Percentiles rank a stretch among this genome's conserved stretches.
Conservation (phyloP, 2,113 vertebrate genomes). For the pig (Sus scrofa) region T2T-Sscrofa CM000826.6:43845001-43845500, state of each 20-base stretch:
- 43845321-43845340: not conserved
- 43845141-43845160: not conserved
- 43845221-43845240: not conserved
- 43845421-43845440: not conserved
- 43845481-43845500: not conserved
- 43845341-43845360: not conserved
- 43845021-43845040: not conserved
- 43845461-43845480: fast-evolving
- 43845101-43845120: not conserved
- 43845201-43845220: not conserved
- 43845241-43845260: not conserved
- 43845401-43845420: not conserved
- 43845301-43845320: not conserved
- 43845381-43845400: not conserved
- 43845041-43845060: not conserved
- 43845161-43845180: not conserved
- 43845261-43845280: not conserved
- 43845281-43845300: not conserved
- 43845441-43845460: not conserved
- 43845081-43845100: not conserved
- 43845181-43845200: not conserved
- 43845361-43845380: not conserved
- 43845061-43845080: not conserved
- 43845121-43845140: not conserved
- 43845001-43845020: not conserved